Conservation (phyloP, 2,797 vertebrate genomes). For the Melanotaenia trifasciata region DNA sequence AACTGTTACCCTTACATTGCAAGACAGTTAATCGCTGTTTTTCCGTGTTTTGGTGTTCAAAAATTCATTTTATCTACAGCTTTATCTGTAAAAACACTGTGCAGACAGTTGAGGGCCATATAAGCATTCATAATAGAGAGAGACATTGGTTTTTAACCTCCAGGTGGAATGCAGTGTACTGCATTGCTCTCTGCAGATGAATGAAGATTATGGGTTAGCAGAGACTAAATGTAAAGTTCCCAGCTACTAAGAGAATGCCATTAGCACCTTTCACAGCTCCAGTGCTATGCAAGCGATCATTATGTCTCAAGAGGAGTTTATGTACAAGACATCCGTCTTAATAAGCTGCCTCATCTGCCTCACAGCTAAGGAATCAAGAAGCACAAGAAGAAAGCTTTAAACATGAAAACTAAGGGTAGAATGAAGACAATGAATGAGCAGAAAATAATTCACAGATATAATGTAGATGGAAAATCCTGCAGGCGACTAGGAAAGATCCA, state of each 20-base stretch:
- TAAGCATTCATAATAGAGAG: constrained; percentile 21
- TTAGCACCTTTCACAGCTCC: constrained; percentile 16
- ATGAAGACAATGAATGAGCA: constrained; percentile 3
- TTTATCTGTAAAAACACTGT: constrained; percentile 42
- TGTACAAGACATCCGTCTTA: neutral
- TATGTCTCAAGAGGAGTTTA: neutral
- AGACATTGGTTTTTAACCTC: constrained; percentile 36
- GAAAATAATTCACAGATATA: constrained; percentile 13
- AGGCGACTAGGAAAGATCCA: constrained; percentile 18
- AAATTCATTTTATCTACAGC: constrained; percentile 44
- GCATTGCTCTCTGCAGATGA: constrained; percentile 27
- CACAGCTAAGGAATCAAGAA: neutral
- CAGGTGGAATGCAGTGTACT: constrained; percentile 38
- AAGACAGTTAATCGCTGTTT: constrained; percentile 30
- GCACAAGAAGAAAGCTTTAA: neutral
- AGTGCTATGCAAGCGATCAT: constrained; percentile 5
- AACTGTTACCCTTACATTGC: constrained; percentile 11
- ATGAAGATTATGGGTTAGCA: constrained; percentile 39
- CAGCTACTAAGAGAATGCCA: constrained; percentile 20
- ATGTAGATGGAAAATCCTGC: constrained; percentile 9
- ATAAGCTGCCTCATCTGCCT: constrained; percentile 4
- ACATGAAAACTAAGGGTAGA: constrained; percentile 2
- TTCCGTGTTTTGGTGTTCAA: constrained; percentile 43
- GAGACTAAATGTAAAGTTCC: constrained; percentile 13
- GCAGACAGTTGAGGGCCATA: constrained; percentile 24